phyloP scores from a whole-genome alignment of 2,113 vertebrate species.

The Podarcis cretensis region DNA sequence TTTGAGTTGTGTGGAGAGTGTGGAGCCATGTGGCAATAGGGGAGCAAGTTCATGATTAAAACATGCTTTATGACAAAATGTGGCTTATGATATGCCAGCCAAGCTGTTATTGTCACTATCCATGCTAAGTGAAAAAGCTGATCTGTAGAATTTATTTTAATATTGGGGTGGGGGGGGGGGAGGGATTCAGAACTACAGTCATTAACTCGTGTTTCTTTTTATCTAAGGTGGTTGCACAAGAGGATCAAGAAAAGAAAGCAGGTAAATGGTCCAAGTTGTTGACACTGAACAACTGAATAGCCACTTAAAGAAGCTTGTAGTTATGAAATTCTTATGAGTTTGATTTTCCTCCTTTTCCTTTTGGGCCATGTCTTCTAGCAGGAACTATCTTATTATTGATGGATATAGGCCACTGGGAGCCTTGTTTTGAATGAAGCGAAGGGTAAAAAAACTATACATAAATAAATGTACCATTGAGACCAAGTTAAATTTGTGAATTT shows the following conservation, averaged over 20 bases:
- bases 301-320: no score
- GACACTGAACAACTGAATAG: neutral
- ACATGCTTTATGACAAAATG: no score
- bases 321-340: no score
- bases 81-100: no score
- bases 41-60: no score
- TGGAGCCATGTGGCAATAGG: no score
- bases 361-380: no score
- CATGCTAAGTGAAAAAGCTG: neutral
- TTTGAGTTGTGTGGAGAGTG: no score
- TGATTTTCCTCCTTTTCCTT: no score
- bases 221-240: slow-evolving; percentile 77
- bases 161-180: neutral
- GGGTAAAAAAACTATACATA: neutral
- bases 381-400: no score
- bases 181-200: neutral
- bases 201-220: slow-evolving; percentile 42
- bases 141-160: slow-evolving; percentile 9
- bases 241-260: slow-evolving; percentile 77
- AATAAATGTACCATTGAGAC: neutral
- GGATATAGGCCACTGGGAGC: no score
- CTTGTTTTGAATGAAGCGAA: no score
- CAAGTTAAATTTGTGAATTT: neutral
- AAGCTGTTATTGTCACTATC: neutral
- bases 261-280: slow-evolving; percentile 75